phyloP scores from a whole-genome alignment of 2,888 invertebrate species.

The Oscheius myriophilus region DNA sequence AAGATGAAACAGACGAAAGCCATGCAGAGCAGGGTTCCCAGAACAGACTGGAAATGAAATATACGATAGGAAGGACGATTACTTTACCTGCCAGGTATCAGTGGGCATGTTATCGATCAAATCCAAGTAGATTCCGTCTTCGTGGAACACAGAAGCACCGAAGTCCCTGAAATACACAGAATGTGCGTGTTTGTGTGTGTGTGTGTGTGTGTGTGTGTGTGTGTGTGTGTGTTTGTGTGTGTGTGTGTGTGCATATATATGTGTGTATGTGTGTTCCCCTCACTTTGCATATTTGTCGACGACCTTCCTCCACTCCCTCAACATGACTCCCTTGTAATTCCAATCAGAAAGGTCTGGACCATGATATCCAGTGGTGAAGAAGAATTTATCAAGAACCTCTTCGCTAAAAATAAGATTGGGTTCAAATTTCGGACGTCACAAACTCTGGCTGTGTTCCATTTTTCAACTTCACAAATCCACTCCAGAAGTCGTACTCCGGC shows the following conservation, averaged over 20 bases:
- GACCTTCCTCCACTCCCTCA: slow-evolving; percentile 60
- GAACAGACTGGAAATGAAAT: slow-evolving; percentile 49
- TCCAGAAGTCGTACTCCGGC: slow-evolving; percentile 69
- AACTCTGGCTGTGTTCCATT: slow-evolving; percentile 53
- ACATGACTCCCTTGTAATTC: slow-evolving; percentile 61
- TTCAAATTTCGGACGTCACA: slow-evolving; percentile 8
- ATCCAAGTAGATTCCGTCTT: slow-evolving; percentile 65
- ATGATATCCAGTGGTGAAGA: slow-evolving; percentile 68
- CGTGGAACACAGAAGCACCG: slow-evolving; percentile 61
- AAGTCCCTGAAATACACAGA: slow-evolving; percentile 38
- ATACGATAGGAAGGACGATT: not conserved
- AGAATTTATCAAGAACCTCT: slow-evolving; percentile 62
- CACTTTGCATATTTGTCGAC: slow-evolving; percentile 63
- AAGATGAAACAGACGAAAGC: slow-evolving; percentile 66
- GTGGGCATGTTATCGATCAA: slow-evolving; percentile 67
- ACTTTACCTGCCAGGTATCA: slow-evolving; percentile 56
- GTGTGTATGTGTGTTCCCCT: not conserved
- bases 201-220: too few relatives aligned
- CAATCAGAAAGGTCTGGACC: slow-evolving; percentile 63
- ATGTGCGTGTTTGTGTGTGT: not conserved
- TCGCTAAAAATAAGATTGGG: slow-evolving; percentile 27
- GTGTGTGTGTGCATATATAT: not conserved
- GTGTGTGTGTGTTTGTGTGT: too few relatives aligned
- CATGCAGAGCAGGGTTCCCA: slow-evolving; percentile 68
- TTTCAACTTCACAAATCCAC: slow-evolving; percentile 62